Conservation (phyloP, 2,888 invertebrate species). For the Eupithecia subfuscata region DNA sequence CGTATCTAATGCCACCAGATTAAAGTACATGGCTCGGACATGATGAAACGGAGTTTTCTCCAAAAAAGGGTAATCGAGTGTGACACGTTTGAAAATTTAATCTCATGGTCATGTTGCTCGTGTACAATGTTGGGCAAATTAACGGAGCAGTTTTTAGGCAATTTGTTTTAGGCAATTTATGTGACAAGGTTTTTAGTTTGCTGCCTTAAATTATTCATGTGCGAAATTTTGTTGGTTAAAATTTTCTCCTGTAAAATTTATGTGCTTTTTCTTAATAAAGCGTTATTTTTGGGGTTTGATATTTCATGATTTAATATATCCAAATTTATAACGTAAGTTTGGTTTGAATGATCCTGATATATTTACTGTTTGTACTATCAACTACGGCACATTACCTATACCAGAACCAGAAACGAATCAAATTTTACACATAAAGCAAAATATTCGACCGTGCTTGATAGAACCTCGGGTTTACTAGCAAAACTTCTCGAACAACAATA, state of each 20-base stretch:
- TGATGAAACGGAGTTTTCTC: slow-evolving; percentile 69
- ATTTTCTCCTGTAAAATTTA: slow-evolving; percentile 8
- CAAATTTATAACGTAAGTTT: not conserved
- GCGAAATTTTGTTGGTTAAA: slow-evolving; percentile 26
- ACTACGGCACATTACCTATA: too few species aligned
- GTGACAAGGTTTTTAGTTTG: slow-evolving; percentile 49
- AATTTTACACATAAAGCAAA: not conserved
- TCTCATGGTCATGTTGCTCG: slow-evolving; percentile 68
- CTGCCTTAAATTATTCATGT: slow-evolving; percentile 45
- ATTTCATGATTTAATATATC: not conserved
- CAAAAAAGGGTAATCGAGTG: slow-evolving; percentile 67
- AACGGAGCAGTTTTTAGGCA: slow-evolving; percentile 62
- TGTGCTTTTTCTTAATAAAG: not conserved
- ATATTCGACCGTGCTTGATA: not conserved
- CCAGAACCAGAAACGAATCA: too few species aligned
- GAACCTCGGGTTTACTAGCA: not conserved
- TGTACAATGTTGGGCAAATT: slow-evolving; percentile 65
- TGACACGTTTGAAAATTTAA: slow-evolving; percentile 77
- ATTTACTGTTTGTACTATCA: not conserved
- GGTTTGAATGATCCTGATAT: not conserved
- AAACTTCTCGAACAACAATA: slow-evolving; percentile 14
- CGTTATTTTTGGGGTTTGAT: not conserved
- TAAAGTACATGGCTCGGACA: slow-evolving; percentile 61
- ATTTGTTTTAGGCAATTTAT: slow-evolving; percentile 65
- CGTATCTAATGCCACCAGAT: slow-evolving; percentile 58